Evolutionary conservation across 2,113 vertebrate species (phyloP), one percentile per base, ranked within the genome.

Genomic region (Bubo bubo): DNA sequence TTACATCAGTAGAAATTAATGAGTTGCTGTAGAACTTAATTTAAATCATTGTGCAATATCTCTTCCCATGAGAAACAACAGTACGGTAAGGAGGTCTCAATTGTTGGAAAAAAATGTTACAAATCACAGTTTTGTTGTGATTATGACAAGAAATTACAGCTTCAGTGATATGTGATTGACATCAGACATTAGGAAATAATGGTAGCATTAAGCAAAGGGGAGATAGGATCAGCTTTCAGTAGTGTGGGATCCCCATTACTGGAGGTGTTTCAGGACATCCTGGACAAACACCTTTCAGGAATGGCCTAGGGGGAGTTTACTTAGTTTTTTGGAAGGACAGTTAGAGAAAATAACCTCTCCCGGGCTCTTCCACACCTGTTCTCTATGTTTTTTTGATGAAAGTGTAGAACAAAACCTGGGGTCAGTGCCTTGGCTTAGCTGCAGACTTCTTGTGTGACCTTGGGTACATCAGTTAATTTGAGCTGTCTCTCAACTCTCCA

Each of bases 401-500:
- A 58, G 5, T 7, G 4, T 22, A 39, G 26, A 41, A 21, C 20
- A 89, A 68, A 81, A 45, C 19, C 9, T 60, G 24, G 9, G 55
- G 75, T 74, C 8, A 20, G 28, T 67, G 64, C 41, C 28, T 67
- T 76, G 49, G 4, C 24, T 76, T 53, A 55, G 59, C 35, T 76
- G 45, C 37, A 86, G 35, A 79, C 13, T 50, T 83, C 37, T n/a
- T 45, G 32, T 70, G 27, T 89, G 72, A 94, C 87, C 83, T 95
- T 93, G 82, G 56, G n/a, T n/a, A 55, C 52, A 20, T 93, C 81
- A 41, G 68, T 85, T 87, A 56, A 79, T 81, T 73, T 89, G 76
- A 73, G 67, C 68, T 71, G n/a, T 49, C 39, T 64, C 77, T 95
- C 72, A 75, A 18, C 45, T 49, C 37, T 59, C 47, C 37, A 23